Conservation (phyloP, 2,888 invertebrate species). For the Trissoscelio sp. region DNA sequence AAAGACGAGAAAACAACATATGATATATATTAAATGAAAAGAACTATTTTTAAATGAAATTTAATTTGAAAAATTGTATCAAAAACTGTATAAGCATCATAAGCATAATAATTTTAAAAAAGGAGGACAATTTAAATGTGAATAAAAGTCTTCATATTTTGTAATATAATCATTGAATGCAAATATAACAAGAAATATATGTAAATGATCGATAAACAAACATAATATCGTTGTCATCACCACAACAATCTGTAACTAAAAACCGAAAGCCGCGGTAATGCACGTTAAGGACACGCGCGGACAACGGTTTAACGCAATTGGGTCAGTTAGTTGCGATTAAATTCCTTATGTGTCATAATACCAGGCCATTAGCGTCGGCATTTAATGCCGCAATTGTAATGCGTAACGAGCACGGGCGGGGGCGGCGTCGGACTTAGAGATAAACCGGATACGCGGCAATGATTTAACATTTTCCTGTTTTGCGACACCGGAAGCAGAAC, state of each 20-base stretch:
- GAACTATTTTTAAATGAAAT: no score
- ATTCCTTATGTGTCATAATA: slow-evolving; percentile 62
- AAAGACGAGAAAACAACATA: no score
- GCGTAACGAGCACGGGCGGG: slow-evolving; percentile 43
- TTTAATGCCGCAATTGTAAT: slow-evolving; percentile 57
- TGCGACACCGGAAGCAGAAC: slow-evolving; percentile 52
- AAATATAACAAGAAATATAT: no score
- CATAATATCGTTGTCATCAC: background rate
- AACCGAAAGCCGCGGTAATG: slow-evolving; percentile 24
- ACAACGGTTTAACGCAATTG: slow-evolving; percentile 40
- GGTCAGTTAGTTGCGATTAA: slow-evolving; percentile 54
- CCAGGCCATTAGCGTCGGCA: slow-evolving; percentile 43
- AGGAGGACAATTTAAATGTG: no score
- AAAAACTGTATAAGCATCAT: no score
- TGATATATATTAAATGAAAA: no score
- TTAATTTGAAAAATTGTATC: no score
- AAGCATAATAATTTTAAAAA: no score
- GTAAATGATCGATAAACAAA: no score
- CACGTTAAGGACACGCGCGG: slow-evolving; percentile 15
- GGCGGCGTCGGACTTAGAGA: slow-evolving; percentile 50
- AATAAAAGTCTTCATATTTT: no score
- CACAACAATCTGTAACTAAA: slow-evolving; percentile 9
- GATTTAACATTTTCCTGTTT: slow-evolving; percentile 63
- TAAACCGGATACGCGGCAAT: slow-evolving; percentile 54
- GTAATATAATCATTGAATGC: no score